These are phyloP conservation scores for Elachura formosa DNA, from an alignment of 2,113 vertebrate species.

Conservation along the genomic window DNA sequence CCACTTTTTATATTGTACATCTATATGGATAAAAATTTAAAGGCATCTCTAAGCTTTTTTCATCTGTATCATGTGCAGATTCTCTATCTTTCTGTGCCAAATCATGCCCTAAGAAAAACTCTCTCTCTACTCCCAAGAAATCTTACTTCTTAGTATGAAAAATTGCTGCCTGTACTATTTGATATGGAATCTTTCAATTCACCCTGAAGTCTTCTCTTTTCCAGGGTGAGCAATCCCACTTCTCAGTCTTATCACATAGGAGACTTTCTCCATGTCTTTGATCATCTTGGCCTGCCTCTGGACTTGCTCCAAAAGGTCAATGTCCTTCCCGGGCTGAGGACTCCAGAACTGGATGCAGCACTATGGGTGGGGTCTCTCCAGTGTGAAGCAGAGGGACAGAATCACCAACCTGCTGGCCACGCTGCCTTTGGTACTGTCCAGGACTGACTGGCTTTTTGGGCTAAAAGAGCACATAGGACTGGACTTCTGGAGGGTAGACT, in stretches of 20 bases:
- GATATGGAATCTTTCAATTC: not conserved
- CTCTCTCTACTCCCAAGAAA: not conserved
- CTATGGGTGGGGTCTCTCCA: not conserved
- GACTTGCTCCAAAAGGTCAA: not conserved
- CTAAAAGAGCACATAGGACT: not conserved
- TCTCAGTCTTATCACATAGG: not conserved
- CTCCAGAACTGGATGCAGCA: not conserved
- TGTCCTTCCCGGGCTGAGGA: not conserved
- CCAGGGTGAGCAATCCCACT: not conserved
- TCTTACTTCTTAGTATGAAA: not conserved
- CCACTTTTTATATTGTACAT: fast-evolving
- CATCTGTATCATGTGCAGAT: not conserved
- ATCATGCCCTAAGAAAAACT: not conserved
- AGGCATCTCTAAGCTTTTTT: not conserved
- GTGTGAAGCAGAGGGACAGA: not conserved
- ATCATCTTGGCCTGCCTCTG: not conserved
- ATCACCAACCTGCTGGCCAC: too few species aligned
- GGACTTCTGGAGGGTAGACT: not conserved
- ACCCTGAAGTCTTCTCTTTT: not conserved
- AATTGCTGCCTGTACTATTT: not conserved
- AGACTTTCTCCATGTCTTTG: not conserved
- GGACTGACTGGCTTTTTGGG: not conserved
- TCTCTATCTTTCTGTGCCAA: not conserved
- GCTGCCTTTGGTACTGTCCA: not conserved
- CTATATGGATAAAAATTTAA: not conserved